phyloP scores from a whole-genome alignment of 2,888 invertebrate genomes.

The Entomobrya multifasciata region DNA sequence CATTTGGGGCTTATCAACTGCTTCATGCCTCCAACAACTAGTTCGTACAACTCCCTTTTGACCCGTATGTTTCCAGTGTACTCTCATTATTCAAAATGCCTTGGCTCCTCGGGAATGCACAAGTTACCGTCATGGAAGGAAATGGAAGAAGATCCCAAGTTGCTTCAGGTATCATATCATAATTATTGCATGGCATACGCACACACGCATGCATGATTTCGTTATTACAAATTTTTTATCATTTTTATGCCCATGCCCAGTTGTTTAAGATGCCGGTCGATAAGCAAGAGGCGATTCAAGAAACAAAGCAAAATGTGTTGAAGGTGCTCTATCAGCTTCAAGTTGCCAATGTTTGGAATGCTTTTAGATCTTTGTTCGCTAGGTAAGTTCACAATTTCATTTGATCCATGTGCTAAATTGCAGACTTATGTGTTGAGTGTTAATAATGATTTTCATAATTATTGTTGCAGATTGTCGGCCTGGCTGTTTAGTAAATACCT shows the following conservation, averaged over 20 bases:
- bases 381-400: constrained; percentile 12
- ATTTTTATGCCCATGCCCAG: no score
- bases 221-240: no score
- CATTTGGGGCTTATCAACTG: constrained; percentile 31
- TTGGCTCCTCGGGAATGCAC: neutral
- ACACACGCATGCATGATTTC: no score
- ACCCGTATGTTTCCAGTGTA: constrained; percentile 40
- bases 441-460: neutral
- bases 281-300: neutral
- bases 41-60: neutral
- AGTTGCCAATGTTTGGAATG: neutral
- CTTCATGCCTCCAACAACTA: constrained; percentile 27
- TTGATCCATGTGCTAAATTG: neutral
- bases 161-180: neutral
- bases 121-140: constrained; percentile 34
- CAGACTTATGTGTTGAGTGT: neutral
- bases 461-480: constrained; percentile 35
- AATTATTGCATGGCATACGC: no score
- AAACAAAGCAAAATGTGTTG: neutral
- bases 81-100: neutral
- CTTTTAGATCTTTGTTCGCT: neutral
- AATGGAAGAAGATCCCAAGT: constrained; percentile 11
- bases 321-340: constrained; percentile 14
- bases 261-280: no score
- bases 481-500: constrained; percentile 81